Percentiles rank a stretch among this genome's conserved stretches.
Evolutionary conservation across 1,140 invertebrate species (phyloP).

Genomic region (Plutomurus gul): DNA sequence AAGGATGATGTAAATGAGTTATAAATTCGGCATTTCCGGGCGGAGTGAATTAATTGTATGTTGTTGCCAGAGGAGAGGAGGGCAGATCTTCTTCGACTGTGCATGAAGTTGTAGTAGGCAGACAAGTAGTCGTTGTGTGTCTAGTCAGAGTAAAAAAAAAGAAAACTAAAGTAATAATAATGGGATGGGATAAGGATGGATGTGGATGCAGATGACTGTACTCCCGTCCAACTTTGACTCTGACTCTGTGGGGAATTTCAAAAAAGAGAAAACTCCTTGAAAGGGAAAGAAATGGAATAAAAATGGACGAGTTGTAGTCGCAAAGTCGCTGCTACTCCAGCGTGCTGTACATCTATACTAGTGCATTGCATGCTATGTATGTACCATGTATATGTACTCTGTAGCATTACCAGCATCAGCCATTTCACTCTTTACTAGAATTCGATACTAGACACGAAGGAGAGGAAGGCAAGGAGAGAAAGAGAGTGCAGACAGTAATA

Average conservation of each 20-base stretch:
- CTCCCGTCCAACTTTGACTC: not conserved
- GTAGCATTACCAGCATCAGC: too few relatives aligned
- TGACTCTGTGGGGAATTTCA: constrained; percentile 23
- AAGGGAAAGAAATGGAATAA: constrained; percentile 14
- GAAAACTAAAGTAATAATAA: constrained; percentile 28
- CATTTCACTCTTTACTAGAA: too few relatives aligned
- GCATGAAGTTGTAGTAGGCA: not conserved
- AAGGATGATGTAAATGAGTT: constrained; percentile 28
- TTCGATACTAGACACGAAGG: too few relatives aligned
- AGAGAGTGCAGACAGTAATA: too few relatives aligned
- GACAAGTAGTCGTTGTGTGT: not conserved
- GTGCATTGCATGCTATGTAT: too few relatives aligned
- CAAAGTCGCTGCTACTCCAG: not conserved
- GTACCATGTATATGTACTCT: too few relatives aligned
- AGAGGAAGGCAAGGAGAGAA: too few relatives aligned
- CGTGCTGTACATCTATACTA: not conserved
- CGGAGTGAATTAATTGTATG: constrained; percentile 18
- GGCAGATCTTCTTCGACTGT: too few relatives aligned
- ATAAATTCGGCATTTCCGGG: constrained; percentile 24
- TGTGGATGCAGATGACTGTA: constrained; percentile 25
- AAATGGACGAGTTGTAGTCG: constrained; percentile 19
- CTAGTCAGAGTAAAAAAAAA: not conserved
- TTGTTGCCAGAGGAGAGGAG: constrained; percentile 17
- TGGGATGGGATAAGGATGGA: constrained; percentile 22
- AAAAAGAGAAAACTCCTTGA: constrained; percentile 14